Evolutionary conservation across 2,888 invertebrate genomes (phyloP).

Genomic region (Alloscopus bannaensis): DNA sequence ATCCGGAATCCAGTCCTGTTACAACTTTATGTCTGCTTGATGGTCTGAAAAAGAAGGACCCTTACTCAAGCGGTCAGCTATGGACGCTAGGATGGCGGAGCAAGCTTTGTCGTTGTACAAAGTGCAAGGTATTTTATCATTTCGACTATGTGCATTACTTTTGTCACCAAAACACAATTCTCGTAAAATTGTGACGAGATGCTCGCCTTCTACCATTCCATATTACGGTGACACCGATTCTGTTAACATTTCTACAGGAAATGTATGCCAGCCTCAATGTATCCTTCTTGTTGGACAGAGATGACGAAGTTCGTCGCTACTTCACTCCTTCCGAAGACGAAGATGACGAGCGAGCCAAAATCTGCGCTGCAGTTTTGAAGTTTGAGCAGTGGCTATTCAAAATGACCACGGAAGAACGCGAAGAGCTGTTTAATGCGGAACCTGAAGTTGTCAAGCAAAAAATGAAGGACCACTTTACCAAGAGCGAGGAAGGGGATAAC

Average conservation of each 20-base stretch:
- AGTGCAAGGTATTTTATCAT: constrained; percentile 18
- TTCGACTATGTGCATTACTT: too few relatives aligned
- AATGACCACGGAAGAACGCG: constrained; percentile 32
- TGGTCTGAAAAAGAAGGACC: constrained; percentile 20
- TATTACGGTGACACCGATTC: too few relatives aligned
- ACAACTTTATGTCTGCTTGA: constrained; percentile 14
- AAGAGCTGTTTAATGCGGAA: constrained; percentile 28
- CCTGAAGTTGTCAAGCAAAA: constrained; percentile 36
- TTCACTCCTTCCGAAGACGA: constrained; percentile 33
- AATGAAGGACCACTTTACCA: constrained; percentile 37
- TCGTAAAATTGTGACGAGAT: too few relatives aligned
- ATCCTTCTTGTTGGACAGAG: constrained; percentile 33
- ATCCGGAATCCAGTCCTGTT: not conserved
- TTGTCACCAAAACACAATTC: too few relatives aligned
- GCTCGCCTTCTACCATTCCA: too few relatives aligned
- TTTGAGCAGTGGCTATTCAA: constrained; percentile 48
- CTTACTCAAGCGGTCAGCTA: constrained; percentile 24
- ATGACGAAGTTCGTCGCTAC: constrained; percentile 39
- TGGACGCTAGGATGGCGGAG: constrained; percentile 52
- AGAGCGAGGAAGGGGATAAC: constrained; percentile 2
- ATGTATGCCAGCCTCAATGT: constrained; percentile 38
- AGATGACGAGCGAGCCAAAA: constrained; percentile 29
- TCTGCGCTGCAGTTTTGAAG: constrained; percentile 31
- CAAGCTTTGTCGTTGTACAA: constrained; percentile 32
- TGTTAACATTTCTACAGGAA: constrained; percentile 8